phyloP scores from a whole-genome alignment of 2,797 vertebrate species.

The Hoplostethus atlanticus region DNA sequence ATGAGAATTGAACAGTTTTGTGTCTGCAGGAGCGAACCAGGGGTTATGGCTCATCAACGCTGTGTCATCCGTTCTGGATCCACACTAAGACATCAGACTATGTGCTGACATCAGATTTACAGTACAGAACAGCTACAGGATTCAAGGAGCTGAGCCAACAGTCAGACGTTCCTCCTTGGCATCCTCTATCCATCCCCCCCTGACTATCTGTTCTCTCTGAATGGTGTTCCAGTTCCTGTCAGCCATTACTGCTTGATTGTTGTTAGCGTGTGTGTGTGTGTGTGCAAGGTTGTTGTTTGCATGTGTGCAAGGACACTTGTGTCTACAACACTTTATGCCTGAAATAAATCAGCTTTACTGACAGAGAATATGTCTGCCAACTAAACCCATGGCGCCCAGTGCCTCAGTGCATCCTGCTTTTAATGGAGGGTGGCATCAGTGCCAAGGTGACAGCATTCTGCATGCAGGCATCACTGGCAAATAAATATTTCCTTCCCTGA shows the following conservation, averaged over 20 bases:
- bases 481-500: slow-evolving; percentile 63
- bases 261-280: background rate
- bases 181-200: slow-evolving; percentile 1
- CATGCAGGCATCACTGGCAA: slow-evolving; percentile 57
- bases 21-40: slow-evolving; percentile 5
- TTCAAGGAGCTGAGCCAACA: slow-evolving; percentile 54
- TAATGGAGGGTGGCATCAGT: slow-evolving; percentile 52
- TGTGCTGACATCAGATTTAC: slow-evolving; percentile 47
- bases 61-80: slow-evolving; percentile 25
- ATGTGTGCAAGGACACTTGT: slow-evolving; percentile 54
- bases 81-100: slow-evolving; percentile 18
- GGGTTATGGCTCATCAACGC: slow-evolving; percentile 27
- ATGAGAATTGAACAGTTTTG: slow-evolving; percentile 22
- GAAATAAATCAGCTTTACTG: slow-evolving; percentile 65
- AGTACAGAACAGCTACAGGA: slow-evolving; percentile 34
- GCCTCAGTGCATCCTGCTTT: slow-evolving; percentile 48
- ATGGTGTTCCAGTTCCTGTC: background rate
- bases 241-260: slow-evolving; percentile 32
- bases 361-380: slow-evolving; percentile 39
- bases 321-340: slow-evolving; percentile 49
- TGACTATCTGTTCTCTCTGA: background rate
- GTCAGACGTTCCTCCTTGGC: slow-evolving; percentile 24
- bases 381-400: slow-evolving; percentile 37
- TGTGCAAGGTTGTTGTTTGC: slow-evolving; percentile 14
- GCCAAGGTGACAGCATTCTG: slow-evolving; percentile 71